phyloP scores from a whole-genome alignment of 2,888 invertebrate species.

The Homarus gammarus region DNA sequence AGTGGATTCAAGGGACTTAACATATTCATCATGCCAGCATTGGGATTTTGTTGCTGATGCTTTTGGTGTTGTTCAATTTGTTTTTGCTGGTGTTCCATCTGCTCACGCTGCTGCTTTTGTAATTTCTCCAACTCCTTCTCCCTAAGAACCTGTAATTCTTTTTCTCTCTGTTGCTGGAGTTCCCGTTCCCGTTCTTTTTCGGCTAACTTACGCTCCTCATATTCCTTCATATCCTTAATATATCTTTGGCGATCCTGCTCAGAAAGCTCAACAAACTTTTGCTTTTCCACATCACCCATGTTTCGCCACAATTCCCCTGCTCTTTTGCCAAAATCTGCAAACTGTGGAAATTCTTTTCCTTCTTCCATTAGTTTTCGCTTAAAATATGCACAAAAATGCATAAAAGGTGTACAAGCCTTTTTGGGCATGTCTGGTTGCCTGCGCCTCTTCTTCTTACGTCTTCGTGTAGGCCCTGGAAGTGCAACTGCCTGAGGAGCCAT shows the following conservation, averaged over 20 bases:
- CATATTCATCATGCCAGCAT: conserved; percentile 73
- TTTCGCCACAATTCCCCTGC: conserved; percentile 76
- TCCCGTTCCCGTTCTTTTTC: conserved; percentile 75
- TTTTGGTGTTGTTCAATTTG: conserved; percentile 75
- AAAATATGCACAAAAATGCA: conserved; percentile 76
- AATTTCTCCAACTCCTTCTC: conserved; percentile 75
- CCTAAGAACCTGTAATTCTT: conserved; percentile 74
- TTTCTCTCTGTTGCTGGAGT: conserved; percentile 75
- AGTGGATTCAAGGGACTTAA: conserved; percentile 73
- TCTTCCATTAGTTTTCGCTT: conserved; percentile 76
- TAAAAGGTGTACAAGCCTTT: conserved; percentile 76
- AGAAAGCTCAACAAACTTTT: conserved; percentile 75
- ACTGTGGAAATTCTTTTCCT: conserved; percentile 76
- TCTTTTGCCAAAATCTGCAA: conserved; percentile 76
- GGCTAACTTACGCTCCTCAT: conserved; percentile 75
- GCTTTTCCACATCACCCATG: conserved; percentile 75
- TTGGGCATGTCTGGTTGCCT: conserved; percentile 76
- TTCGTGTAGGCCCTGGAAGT: conserved; percentile 75
- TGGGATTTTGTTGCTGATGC: conserved; percentile 68
- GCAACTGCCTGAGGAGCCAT: conserved; percentile 73
- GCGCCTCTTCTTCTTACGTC: conserved; percentile 76
- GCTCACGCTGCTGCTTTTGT: conserved; percentile 75
- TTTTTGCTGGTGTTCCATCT: conserved; percentile 75
- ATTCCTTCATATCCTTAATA: conserved; percentile 76
- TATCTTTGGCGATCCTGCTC: conserved; percentile 75